These are phyloP conservation scores for Cataglyphis albicans DNA, from an alignment of 2,888 invertebrate genomes.

Conservation along the genomic window DNA sequence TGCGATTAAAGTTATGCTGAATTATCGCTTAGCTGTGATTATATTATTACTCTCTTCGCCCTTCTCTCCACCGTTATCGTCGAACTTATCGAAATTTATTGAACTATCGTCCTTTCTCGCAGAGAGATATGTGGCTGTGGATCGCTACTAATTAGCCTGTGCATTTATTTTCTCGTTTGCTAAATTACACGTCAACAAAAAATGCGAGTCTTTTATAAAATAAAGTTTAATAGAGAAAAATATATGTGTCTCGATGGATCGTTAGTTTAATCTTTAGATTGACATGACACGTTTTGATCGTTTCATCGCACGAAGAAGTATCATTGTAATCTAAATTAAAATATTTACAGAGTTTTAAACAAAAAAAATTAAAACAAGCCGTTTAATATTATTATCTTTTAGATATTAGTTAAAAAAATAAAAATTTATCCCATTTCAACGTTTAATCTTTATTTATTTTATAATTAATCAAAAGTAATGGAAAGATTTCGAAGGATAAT, in stretches of 20 bases:
- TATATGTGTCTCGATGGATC: background rate
- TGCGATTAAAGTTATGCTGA: slow-evolving; percentile 74
- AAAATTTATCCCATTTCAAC: background rate
- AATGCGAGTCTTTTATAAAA: background rate
- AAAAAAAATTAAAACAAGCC: background rate
- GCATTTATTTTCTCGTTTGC: slow-evolving; percentile 3
- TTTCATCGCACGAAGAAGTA: background rate
- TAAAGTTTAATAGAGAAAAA: background rate
- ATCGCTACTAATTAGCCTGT: slow-evolving; percentile 26
- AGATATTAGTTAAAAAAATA: background rate
- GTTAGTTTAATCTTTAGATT: background rate
- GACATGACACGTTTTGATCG: background rate
- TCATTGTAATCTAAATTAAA: background rate
- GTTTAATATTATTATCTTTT: background rate
- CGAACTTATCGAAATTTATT: slow-evolving; percentile 64
- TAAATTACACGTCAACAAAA: background rate
- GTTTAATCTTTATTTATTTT: background rate
- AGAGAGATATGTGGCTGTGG: background rate
- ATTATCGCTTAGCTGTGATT: slow-evolving; percentile 71
- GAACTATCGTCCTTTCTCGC: slow-evolving; percentile 48
- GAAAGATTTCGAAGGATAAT: background rate
- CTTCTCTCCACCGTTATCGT: slow-evolving; percentile 58
- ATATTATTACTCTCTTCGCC: slow-evolving; percentile 61
- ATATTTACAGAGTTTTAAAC: background rate
- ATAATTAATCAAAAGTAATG: background rate